Percentiles rank a stretch among this genome's conserved stretches.
Conservation (phyloP, 2,888 invertebrate genomes). For the Hermaeophaga mercurialis region DNA sequence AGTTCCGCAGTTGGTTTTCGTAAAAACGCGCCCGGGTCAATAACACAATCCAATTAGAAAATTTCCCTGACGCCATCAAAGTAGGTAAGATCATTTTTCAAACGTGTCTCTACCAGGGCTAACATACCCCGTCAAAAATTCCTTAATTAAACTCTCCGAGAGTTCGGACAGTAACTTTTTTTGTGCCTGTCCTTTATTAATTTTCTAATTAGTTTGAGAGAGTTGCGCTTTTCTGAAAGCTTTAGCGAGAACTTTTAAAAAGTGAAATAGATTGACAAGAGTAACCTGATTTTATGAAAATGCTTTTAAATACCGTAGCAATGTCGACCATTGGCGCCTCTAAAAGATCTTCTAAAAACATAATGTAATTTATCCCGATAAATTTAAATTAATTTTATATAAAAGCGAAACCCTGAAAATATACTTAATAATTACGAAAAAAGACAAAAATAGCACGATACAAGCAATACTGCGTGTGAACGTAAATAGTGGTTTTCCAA, state of each 20-base stretch:
- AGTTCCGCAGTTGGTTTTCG: too few species aligned
- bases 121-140: slow-evolving; percentile 38
- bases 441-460: too few species aligned
- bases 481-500: too few species aligned
- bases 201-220: slow-evolving; percentile 37
- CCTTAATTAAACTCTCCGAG: slow-evolving; percentile 38
- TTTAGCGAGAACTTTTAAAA: slow-evolving; percentile 29
- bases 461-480: too few species aligned
- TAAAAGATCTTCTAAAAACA: not conserved
- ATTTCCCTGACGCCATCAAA: slow-evolving; percentile 25
- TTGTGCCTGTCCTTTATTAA: slow-evolving; percentile 36
- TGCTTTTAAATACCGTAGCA: slow-evolving; percentile 20
- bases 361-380: too few species aligned
- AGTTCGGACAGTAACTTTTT: slow-evolving; percentile 37
- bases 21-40: slow-evolving; percentile 10
- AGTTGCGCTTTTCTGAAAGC: slow-evolving; percentile 33
- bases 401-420: too few species aligned
- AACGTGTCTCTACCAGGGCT: slow-evolving; percentile 27
- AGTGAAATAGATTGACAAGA: slow-evolving; percentile 31
- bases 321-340: not conserved
- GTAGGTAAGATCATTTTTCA: slow-evolving; percentile 35
- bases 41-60: slow-evolving; percentile 27
- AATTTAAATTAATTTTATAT: too few species aligned
- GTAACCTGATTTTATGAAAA: slow-evolving; percentile 27
- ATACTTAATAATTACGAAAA: too few species aligned